phyloP scores from a whole-genome alignment of 1,140 invertebrate genomes.

The Zophobas morio region DNA sequence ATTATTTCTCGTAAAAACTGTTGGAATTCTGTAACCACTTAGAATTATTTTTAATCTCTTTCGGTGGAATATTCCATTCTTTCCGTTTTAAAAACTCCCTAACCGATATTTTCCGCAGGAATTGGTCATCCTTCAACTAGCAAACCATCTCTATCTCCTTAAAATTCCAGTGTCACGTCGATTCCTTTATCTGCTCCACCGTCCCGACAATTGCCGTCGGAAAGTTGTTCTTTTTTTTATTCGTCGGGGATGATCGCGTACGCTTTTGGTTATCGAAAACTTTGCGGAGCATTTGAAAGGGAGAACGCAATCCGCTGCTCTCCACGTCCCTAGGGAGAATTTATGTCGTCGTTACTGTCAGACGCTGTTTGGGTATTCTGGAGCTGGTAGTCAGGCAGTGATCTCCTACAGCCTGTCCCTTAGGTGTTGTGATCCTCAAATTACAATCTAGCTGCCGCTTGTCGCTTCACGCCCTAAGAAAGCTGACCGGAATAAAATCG shows the following conservation, averaged over 20 bases:
- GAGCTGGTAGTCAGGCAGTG: slow-evolving; percentile 52
- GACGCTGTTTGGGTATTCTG: slow-evolving; percentile 66
- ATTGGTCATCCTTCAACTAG: slow-evolving; percentile 3
- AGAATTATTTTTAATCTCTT: background rate
- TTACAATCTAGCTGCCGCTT: slow-evolving; percentile 60
- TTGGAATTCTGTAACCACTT: no score
- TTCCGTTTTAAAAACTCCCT: no score
- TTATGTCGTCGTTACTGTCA: slow-evolving; percentile 68
- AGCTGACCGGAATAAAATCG: slow-evolving; percentile 63
- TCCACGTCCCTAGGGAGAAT: slow-evolving; percentile 63
- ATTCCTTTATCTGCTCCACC: slow-evolving; percentile 17
- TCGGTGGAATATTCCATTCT: no score
- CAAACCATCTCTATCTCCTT: background rate
- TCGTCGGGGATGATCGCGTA: slow-evolving; percentile 30
- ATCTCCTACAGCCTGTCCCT: slow-evolving; percentile 56
- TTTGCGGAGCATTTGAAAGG: slow-evolving; percentile 41
- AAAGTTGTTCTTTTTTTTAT: slow-evolving; percentile 27
- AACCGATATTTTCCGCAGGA: no score
- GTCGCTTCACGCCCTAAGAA: slow-evolving; percentile 50
- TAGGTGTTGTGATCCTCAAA: slow-evolving; percentile 61
- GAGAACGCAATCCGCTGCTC: slow-evolving; percentile 44
- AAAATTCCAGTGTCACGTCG: slow-evolving; percentile 21
- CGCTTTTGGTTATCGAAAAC: slow-evolving; percentile 35
- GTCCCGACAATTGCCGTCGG: slow-evolving; percentile 28
- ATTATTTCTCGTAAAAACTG: no score